These are phyloP conservation scores for Caenorhabditis sp. DNA, from an alignment of 2,888 invertebrate genomes.

Conservation along the genomic window DNA sequence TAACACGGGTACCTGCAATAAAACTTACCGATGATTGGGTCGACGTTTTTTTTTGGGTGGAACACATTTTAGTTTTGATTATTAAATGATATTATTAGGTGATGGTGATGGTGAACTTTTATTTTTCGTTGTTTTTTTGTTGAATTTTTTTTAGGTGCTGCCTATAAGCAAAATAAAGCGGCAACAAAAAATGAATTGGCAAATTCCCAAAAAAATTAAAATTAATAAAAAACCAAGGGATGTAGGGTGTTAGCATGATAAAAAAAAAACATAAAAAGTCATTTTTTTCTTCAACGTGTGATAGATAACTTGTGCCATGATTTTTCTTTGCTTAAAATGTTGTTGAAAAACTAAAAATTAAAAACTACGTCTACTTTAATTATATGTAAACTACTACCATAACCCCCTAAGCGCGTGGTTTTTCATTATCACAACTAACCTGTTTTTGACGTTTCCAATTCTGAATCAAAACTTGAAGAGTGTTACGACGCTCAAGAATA, in stretches of 20 bases:
- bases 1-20: background rate
- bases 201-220: background rate
- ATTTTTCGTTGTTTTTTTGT: background rate
- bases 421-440: constrained; percentile 59
- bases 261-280: background rate
- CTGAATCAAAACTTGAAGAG: constrained; percentile 70
- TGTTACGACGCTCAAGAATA: constrained; percentile 70
- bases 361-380: background rate
- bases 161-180: background rate
- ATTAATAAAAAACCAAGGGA: background rate
- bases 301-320: background rate
- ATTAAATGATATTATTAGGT: background rate
- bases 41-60: background rate
- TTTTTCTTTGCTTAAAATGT: background rate
- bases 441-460: constrained; percentile 71
- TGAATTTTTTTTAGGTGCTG: background rate
- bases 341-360: background rate
- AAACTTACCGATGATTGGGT: no score
- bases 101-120: background rate
- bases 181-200: background rate
- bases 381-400: no score
- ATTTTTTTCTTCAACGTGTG: background rate
- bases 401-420: background rate
- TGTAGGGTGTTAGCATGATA: background rate
- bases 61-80: background rate